Evolutionary conservation across 2,113 vertebrate genomes (phyloP).

Genomic region (Cnemophilus loriae): DNA sequence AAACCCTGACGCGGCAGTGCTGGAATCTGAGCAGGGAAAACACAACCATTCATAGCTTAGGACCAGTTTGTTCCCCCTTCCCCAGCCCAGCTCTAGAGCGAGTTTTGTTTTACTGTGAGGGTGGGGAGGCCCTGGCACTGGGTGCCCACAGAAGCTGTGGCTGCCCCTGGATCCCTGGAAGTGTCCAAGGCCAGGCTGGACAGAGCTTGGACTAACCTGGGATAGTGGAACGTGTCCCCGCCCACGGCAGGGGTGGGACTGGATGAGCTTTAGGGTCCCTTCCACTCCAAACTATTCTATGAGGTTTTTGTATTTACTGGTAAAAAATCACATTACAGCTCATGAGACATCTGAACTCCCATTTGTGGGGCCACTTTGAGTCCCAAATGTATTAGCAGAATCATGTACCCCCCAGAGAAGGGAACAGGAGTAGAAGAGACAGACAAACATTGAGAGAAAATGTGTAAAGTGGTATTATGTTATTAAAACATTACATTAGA

Average conservation of each 20-base stretch:
- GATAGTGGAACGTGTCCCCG: background rate
- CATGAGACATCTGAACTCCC: background rate
- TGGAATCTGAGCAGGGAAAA: background rate
- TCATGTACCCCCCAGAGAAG: rapidly evolving
- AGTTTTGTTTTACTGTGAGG: background rate
- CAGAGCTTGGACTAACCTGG: rapidly evolving
- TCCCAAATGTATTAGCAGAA: background rate
- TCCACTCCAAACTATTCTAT: background rate
- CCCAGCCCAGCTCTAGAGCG: background rate
- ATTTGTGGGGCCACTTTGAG: background rate
- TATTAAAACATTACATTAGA: conserved; percentile 47
- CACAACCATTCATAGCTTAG: background rate
- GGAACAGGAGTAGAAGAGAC: background rate
- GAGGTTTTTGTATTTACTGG: background rate
- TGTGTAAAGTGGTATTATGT: conserved; percentile 33
- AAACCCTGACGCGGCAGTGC: background rate
- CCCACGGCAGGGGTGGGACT: background rate
- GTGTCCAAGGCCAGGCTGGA: background rate
- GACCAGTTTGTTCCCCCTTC: background rate
- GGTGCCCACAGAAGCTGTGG: background rate
- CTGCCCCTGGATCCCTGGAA: background rate
- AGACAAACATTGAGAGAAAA: conserved; percentile 12
- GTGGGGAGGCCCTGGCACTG: background rate
- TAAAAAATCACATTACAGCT: background rate
- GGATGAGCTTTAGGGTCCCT: background rate